A percentile compares a stretch with the other conserved stretches of the same genome.
phyloP scores from a whole-genome alignment of 2,113 vertebrate genomes.

The Progne subis region DNA sequence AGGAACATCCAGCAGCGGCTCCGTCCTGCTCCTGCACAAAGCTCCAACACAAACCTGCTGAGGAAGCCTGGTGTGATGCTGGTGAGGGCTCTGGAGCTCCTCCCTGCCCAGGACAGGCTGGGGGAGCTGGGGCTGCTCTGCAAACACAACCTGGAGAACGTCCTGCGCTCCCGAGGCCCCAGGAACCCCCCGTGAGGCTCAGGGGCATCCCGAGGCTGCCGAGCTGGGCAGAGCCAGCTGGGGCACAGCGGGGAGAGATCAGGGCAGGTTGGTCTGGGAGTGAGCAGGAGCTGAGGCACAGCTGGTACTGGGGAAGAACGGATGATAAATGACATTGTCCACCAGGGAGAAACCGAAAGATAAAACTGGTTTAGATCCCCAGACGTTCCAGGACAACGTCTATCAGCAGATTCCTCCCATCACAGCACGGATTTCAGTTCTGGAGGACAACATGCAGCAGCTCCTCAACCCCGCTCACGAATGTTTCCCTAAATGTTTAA shows the following conservation, averaged over 20 bases:
- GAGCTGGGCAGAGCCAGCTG: background rate
- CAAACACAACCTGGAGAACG: rapidly evolving
- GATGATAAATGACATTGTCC: background rate
- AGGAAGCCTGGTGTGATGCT: background rate
- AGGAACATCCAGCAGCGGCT: too few relatives aligned
- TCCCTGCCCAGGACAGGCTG: background rate
- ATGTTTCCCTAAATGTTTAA: background rate
- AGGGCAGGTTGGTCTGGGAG: rapidly evolving
- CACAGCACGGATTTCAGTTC: background rate
- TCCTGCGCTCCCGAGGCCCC: background rate
- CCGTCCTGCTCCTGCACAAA: too few relatives aligned
- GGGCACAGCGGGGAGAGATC: background rate
- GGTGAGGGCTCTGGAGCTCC: background rate
- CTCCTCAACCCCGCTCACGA: background rate
- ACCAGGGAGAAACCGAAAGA: background rate
- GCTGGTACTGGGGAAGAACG: rapidly evolving
- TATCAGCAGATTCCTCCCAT: rapidly evolving
- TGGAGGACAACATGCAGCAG: background rate
- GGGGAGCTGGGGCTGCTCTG: background rate
- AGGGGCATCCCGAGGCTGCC: background rate
- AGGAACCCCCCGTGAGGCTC: too few relatives aligned
- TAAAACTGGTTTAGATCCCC: rapidly evolving
- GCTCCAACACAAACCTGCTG: too few relatives aligned
- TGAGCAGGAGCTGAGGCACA: background rate
- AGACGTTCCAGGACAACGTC: rapidly evolving